A percentile compares a stretch with the other conserved stretches of the same genome.
Evolutionary conservation across 2,888 invertebrate genomes (phyloP).

Genomic region (Epistrophe eligans): DNA sequence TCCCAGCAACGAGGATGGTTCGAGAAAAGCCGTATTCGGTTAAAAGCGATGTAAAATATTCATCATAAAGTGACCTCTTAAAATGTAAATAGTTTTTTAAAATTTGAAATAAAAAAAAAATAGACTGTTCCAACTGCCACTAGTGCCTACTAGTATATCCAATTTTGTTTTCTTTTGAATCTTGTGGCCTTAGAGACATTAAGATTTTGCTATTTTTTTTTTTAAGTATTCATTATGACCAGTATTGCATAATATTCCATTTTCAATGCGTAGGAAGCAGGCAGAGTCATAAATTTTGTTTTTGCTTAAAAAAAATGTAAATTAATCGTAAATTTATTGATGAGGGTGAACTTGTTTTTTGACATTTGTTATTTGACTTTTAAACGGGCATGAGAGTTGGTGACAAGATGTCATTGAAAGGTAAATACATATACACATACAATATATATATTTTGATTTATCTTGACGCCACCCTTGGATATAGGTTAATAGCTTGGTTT

Average conservation of each 20-base stretch:
- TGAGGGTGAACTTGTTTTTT: conserved; percentile 38
- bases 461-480: conserved; percentile 1
- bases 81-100: not conserved
- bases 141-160: not conserved
- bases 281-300: conserved; percentile 1
- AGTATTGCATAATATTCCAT: conserved; percentile 2
- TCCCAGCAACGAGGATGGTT: conserved; percentile 79
- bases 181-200: not conserved
- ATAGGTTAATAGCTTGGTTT: not conserved
- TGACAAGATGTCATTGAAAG: conserved; percentile 23
- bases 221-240: not conserved
- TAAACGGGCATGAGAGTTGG: not conserved
- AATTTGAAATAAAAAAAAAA: not conserved
- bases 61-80: not conserved
- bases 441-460: not conserved
- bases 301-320: conserved; percentile 38
- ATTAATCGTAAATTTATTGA: conserved; percentile 30
- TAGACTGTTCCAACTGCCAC: not conserved
- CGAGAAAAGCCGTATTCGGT: conserved; percentile 76
- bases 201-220: conserved; percentile 1
- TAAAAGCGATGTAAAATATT: not conserved
- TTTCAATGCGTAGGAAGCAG: conserved; percentile 24
- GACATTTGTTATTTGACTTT: conserved; percentile 4
- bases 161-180: not conserved
- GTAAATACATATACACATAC: too few species aligned